Percentiles rank a stretch among this genome's conserved stretches.
Evolutionary conservation across 2,888 invertebrate species (phyloP).

Genomic region (Acrocyrtus sp.): DNA sequence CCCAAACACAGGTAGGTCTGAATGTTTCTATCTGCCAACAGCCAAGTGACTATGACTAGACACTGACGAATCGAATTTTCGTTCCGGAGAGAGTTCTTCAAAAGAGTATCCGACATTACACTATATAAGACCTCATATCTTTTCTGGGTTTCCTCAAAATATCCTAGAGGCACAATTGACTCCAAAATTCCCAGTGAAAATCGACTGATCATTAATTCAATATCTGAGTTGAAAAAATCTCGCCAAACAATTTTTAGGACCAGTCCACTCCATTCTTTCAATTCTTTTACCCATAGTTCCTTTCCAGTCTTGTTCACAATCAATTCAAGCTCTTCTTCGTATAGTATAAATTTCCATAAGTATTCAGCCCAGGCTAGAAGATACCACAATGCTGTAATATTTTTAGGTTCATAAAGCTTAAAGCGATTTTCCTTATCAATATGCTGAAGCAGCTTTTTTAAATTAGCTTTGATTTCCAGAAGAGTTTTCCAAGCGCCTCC

Average conservation of each 20-base stretch:
- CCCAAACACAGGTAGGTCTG: conserved; percentile 34
- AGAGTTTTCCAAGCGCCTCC: conserved; percentile 30
- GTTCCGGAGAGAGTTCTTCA: conserved; percentile 22
- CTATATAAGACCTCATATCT: conserved; percentile 44
- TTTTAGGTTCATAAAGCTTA: conserved; percentile 25
- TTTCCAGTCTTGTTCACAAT: neutral
- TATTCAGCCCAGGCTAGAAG: conserved; percentile 24
- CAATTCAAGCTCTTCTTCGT: conserved; percentile 30
- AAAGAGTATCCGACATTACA: conserved; percentile 27
- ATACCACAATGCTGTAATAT: conserved; percentile 16
- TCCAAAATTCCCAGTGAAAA: conserved; percentile 39
- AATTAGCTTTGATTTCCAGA: neutral
- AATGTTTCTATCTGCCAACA: conserved; percentile 29
- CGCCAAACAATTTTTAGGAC: conserved; percentile 43
- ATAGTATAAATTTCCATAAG: conserved; percentile 31
- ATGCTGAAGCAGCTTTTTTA: conserved; percentile 12
- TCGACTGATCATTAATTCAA: conserved; percentile 28
- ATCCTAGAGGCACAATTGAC: conserved; percentile 29
- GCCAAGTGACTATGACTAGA: conserved; percentile 37
- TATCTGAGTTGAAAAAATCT: conserved; percentile 27
- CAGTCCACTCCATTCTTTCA: conserved; percentile 39
- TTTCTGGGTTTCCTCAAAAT: conserved; percentile 29
- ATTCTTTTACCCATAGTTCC: conserved; percentile 14
- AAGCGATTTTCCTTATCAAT: conserved; percentile 18
- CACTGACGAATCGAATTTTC: neutral